A percentile compares a stretch with the other conserved stretches of the same genome.
These are phyloP conservation scores for Hypotaenidia okinawae DNA, from an alignment of 2,797 vertebrate species.

Conservation along the genomic window DNA sequence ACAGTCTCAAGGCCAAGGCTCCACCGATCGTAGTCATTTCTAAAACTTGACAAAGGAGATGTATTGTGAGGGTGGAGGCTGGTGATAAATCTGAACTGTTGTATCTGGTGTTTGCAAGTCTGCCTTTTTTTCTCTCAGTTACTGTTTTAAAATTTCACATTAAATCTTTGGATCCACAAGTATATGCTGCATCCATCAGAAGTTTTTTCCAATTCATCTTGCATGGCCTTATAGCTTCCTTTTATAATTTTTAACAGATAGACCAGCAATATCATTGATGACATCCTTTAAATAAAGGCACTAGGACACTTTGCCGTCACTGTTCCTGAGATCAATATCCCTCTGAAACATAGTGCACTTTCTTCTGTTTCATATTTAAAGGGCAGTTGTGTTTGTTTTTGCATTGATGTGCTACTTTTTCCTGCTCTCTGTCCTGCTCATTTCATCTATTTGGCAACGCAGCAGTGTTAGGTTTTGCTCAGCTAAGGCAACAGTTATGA, in stretches of 20 bases:
- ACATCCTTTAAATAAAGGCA: neutral
- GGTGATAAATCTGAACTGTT: neutral
- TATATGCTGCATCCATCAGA: constrained; percentile 29
- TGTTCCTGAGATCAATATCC: constrained; percentile 24
- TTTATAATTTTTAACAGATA: neutral
- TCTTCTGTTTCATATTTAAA: constrained; percentile 21
- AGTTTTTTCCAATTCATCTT: constrained; percentile 35
- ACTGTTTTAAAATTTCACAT: neutral
- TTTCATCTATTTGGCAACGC: neutral
- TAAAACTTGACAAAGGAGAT: neutral
- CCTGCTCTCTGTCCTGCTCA: neutral
- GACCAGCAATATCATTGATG: neutral
- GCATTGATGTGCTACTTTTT: neutral
- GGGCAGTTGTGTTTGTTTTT: constrained; percentile 15
- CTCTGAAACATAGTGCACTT: neutral
- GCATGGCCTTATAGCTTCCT: neutral
- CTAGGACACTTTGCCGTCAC: neutral
- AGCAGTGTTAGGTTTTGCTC: neutral
- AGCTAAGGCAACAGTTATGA: neutral
- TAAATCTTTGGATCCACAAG: constrained; percentile 40
- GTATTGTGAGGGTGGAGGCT: neutral
- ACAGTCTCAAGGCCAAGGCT: constrained; percentile 15
- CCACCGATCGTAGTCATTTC: neutral
- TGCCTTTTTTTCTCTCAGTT: constrained; percentile 9
- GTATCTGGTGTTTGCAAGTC: neutral